Conservation (phyloP, 2,797 vertebrate genomes). For the Anguilla marmorata region DNA sequence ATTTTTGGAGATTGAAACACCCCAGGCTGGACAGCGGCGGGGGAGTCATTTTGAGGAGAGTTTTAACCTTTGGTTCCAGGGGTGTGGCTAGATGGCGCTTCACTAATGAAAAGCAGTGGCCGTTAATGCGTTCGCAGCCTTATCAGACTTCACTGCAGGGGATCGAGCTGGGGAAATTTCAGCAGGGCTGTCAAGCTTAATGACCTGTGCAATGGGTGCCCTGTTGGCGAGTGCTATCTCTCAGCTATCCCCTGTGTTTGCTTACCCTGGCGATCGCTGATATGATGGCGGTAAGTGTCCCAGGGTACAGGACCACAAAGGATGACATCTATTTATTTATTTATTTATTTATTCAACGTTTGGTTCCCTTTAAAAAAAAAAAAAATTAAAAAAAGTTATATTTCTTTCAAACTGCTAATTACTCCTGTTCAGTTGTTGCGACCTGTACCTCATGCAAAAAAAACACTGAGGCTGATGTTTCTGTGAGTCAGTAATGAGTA, state of each 20-base stretch:
- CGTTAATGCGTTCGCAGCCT: neutral
- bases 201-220: neutral
- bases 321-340: neutral
- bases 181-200: conserved; percentile 4
- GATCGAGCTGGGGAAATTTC: neutral
- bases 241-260: neutral
- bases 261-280: neutral
- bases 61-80: neutral
- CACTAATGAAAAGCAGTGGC: neutral
- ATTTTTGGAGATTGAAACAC: neutral
- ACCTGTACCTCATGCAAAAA: neutral
- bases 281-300: too few species aligned
- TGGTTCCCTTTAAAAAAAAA: neutral
- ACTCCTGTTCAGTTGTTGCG: neutral
- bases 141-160: neutral
- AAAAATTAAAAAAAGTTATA: too few species aligned
- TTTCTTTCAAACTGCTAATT: neutral
- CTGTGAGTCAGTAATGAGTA: neutral
- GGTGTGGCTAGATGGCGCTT: neutral
- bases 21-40: neutral
- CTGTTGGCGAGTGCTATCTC: neutral
- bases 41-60: neutral
- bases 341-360: neutral
- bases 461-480: neutral
- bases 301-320: too few species aligned